Evolutionary conservation across 2,797 vertebrate genomes (phyloP).

Genomic region (Peromyscus nudipes): DNA sequence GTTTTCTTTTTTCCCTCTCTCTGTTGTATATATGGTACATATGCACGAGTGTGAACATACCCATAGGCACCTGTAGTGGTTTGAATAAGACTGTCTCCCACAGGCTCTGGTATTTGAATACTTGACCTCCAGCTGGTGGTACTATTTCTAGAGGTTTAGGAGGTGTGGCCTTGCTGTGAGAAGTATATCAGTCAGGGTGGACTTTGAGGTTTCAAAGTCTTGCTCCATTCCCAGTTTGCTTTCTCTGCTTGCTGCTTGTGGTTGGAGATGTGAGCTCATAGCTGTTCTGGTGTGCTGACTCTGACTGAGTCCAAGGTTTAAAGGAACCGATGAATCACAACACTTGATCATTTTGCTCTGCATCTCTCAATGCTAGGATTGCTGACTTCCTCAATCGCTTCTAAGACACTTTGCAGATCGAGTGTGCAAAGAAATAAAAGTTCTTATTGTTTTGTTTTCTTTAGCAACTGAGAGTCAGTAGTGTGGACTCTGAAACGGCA

Average conservation of each 20-base stretch:
- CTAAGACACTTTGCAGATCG: neutral
- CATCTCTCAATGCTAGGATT: neutral
- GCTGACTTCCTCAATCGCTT: neutral
- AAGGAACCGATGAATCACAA: neutral
- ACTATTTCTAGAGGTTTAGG: neutral
- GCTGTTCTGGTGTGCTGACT: neutral
- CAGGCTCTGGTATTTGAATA: neutral
- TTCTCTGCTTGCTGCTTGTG: neutral
- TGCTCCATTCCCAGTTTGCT: neutral
- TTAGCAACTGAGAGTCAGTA: conserved; percentile 2
- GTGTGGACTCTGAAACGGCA: neutral
- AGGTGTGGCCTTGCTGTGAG: neutral
- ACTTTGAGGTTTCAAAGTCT: neutral
- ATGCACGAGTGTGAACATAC: no score
- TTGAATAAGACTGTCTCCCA: neutral
- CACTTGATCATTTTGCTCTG: neutral
- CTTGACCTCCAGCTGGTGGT: neutral
- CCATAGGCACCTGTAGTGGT: neutral
- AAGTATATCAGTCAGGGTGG: neutral
- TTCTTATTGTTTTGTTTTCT: neutral
- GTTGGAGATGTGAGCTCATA: neutral
- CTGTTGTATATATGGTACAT: neutral
- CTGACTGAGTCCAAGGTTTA: neutral
- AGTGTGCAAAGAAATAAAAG: neutral
- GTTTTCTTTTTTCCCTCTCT: neutral